Conservation (phyloP, 2,113 vertebrate genomes). For the Sus scrofa region DNA sequence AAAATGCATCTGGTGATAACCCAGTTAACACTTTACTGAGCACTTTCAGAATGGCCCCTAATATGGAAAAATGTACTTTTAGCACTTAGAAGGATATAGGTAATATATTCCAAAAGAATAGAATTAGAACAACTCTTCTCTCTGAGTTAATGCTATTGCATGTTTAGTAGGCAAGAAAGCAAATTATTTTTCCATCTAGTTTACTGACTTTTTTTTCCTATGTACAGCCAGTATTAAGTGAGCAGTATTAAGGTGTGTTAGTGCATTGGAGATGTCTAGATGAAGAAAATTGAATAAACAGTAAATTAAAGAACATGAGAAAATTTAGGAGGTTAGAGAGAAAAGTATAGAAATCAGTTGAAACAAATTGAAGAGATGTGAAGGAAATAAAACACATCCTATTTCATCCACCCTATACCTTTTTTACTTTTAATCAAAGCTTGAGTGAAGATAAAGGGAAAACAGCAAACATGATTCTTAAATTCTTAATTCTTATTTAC, state of each 20-base stretch:
- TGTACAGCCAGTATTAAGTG: constrained; percentile 1
- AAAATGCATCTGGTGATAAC: constrained; percentile 50
- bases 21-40: not conserved
- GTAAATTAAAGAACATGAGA: not conserved
- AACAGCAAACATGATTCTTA: not conserved
- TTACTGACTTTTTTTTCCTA: not conserved
- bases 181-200: not conserved
- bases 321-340: not conserved
- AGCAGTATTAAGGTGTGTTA: not conserved
- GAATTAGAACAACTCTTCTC: not conserved
- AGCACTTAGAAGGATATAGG: not conserved
- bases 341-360: not conserved
- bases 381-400: not conserved
- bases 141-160: not conserved
- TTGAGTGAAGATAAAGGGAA: constrained; percentile 46
- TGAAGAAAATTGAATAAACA: constrained; percentile 39
- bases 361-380: not conserved
- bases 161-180: not conserved
- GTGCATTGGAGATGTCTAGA: not conserved
- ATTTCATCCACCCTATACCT: not conserved
- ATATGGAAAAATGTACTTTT: not conserved
- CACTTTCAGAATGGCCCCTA: not conserved
- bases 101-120: constrained; percentile 10
- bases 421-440: constrained; percentile 17
- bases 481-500: constrained; percentile 35